phyloP scores from a whole-genome alignment of 2,888 invertebrate genomes.

The Elmis aenea region DNA sequence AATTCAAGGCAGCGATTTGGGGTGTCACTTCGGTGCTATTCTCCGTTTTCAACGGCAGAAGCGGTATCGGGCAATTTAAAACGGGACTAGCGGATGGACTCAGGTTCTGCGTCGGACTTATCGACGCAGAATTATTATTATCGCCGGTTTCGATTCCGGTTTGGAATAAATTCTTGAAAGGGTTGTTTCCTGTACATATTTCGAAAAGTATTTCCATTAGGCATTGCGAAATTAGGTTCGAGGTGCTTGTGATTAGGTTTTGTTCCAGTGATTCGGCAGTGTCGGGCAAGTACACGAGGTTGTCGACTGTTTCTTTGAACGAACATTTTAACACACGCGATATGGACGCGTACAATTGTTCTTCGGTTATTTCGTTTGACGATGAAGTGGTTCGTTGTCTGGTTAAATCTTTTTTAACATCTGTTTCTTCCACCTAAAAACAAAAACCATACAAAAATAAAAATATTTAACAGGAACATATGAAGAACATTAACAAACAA shows the following conservation, averaged over 20 bases:
- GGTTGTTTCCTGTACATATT: constrained; percentile 40
- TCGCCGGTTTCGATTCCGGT: constrained; percentile 35
- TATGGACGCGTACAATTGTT: constrained; percentile 60
- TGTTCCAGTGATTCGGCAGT: constrained; percentile 47
- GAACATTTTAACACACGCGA: constrained; percentile 68
- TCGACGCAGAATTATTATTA: constrained; percentile 40
- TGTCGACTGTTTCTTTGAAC: constrained; percentile 53
- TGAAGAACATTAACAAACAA: too few species aligned
- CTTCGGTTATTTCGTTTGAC: constrained; percentile 58
- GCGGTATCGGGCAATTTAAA: constrained; percentile 36
- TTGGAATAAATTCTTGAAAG: constrained; percentile 35
- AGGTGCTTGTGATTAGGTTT: constrained; percentile 40
- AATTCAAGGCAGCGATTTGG: constrained; percentile 39
- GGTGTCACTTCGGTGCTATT: constrained; percentile 25
- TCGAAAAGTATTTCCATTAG: constrained; percentile 48
- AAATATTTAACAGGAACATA: too few species aligned
- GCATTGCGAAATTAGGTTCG: constrained; percentile 58
- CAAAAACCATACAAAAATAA: constrained; percentile 3
- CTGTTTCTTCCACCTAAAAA: constrained; percentile 52
- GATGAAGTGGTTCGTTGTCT: constrained; percentile 40
- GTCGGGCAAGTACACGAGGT: constrained; percentile 48
- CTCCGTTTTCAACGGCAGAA: constrained; percentile 30
- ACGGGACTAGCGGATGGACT: constrained; percentile 43
- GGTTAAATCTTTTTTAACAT: constrained; percentile 47
- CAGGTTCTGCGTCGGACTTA: constrained; percentile 43